Evolutionary conservation across 2,888 invertebrate genomes (phyloP).

Genomic region (Caenorhabditis sinica): DNA sequence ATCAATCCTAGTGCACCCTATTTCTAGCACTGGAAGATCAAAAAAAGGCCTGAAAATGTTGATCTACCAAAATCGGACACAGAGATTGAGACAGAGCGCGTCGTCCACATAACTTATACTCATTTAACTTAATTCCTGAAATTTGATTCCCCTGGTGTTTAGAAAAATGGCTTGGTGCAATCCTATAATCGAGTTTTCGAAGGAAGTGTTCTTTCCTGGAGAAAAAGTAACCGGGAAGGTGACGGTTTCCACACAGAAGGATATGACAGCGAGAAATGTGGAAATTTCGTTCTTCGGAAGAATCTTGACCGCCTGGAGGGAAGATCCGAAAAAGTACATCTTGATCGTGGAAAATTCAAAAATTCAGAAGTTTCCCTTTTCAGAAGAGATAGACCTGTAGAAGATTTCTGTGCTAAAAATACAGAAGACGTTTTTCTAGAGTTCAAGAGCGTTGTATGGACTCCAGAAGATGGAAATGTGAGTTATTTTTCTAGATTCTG

Average conservation of each 20-base stretch:
- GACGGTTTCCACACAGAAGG: conserved; percentile 12
- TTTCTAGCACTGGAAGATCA: too few species aligned
- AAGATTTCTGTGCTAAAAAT: conserved; percentile 5
- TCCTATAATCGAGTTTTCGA: conserved; percentile 40
- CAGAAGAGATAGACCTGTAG: conserved; percentile 18
- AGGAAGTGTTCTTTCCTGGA: conserved; percentile 41
- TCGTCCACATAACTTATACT: too few species aligned
- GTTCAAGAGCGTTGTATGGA: conserved; percentile 51
- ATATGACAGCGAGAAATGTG: conserved; percentile 41
- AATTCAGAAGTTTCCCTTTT: neutral
- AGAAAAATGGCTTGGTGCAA: neutral
- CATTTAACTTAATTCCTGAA: too few species aligned
- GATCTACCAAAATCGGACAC: too few species aligned
- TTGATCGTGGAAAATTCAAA: too few species aligned
- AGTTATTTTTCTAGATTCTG: neutral
- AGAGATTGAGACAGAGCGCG: too few species aligned
- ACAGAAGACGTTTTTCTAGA: conserved; percentile 39
- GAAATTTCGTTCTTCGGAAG: conserved; percentile 40
- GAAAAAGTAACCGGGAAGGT: conserved; percentile 44
- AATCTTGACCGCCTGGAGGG: conserved; percentile 30
- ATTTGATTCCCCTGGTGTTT: neutral
- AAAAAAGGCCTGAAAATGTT: too few species aligned
- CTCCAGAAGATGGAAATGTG: conserved; percentile 23
- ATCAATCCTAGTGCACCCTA: too few species aligned
- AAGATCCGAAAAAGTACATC: neutral